Base-by-base conservation (phyloP, 2,113 vertebrate genomes). In the Todiramphus chloris region DNA sequence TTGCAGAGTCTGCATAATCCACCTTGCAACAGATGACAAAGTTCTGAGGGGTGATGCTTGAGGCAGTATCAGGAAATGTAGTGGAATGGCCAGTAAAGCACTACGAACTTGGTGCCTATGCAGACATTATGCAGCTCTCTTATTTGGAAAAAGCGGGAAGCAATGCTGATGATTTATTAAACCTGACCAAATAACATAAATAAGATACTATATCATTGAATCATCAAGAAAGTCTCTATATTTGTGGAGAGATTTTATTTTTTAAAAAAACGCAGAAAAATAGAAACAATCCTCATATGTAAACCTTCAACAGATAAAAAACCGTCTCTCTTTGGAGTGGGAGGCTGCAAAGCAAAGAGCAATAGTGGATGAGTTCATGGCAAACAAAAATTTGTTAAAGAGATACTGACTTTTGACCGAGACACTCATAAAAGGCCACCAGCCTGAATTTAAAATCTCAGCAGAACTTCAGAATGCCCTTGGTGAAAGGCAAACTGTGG, bases 401-500 rank as follows among this genome's bases (percentile, higher is more conserved):
- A 72, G 35, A 51, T 76, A 39, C 21, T 60, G 53, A 17, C 27
- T 83, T 88, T 51, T 48, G 24, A 35, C 62, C 35, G 19, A 63
- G 16, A 31, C 16, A n/a, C 27, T 68, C 13, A 16, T 67, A 50
- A 67, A 80, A 93, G 17, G 30, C 39, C 80, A 78, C n/a, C 8
- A 41, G 19, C 44, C 66, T 88, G 55, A 68, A 77, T 76, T 58
- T 74, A 66, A 77, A 86, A 92, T 43, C 44, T 86, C 23, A 27
- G 10, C 41, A 69, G 33, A 83, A 70, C 14, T 44, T 62, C n/a
- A 37, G 33, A 79, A 48, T 1, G 2, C 33, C 3, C 3, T 46
- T 0, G 0, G 23, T 3, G 2, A 74, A 83, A 77, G 43, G 37
- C 55, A 2, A 74, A 31, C 37, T 69, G 25, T 6, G 1, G 48